Evolutionary conservation across 37 sponge, comb jelly and placozoan genomes (phyloP).

Genomic region (Axinella damicornis): DNA sequence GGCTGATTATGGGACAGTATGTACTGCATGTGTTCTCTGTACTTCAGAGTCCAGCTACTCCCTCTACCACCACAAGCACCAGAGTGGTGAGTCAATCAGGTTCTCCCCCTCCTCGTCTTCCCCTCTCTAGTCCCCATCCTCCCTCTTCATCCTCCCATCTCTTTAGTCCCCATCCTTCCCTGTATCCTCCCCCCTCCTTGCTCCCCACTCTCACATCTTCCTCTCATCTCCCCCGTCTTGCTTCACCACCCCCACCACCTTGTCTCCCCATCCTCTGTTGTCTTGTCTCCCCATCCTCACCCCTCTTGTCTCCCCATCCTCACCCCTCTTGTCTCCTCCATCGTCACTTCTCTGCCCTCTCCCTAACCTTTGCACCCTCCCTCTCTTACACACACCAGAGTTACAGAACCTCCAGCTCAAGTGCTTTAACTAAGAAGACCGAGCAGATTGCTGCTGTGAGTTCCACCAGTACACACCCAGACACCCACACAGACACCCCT

Average conservation of each 20-base stretch:
- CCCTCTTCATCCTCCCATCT: background rate
- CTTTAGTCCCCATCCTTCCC: no score
- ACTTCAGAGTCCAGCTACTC: background rate
- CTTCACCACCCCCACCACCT: conserved; percentile 1
- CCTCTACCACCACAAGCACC: no score
- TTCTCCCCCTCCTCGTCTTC: no score
- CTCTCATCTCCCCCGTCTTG: no score
- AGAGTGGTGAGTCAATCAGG: no score
- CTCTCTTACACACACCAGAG: no score
- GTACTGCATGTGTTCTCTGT: background rate
- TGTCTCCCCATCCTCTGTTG: background rate
- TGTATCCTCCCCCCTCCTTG: background rate
- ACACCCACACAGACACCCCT: conserved; percentile 3
- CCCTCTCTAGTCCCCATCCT: background rate
- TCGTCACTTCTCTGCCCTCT: background rate
- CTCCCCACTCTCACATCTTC: background rate
- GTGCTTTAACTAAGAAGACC: background rate
- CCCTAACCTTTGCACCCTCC: no score
- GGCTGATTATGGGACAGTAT: background rate
- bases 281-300: background rate
- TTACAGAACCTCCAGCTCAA: no score
- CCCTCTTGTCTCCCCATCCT: background rate
- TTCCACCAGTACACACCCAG: conserved; percentile 12
- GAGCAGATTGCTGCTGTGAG: background rate
- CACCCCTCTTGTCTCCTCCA: background rate